phyloP scores from a whole-genome alignment of 2,113 vertebrate genomes.

The Lanius ludovicianus region DNA sequence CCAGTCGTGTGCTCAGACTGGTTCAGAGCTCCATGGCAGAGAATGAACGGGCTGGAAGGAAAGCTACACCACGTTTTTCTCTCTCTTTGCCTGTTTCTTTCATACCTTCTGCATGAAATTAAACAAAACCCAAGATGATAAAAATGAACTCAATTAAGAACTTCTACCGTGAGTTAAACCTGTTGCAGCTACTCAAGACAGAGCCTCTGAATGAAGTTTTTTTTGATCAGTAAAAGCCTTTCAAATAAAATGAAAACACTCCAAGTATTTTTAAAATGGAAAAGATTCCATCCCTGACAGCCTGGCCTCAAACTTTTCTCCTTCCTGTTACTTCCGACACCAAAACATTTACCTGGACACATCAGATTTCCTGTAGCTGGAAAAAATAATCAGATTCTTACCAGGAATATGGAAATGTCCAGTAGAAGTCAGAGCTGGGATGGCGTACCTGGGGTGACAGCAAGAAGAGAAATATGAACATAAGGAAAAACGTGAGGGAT shows the following conservation, averaged over 20 bases:
- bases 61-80: neutral
- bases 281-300: neutral
- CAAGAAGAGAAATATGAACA: neutral
- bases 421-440: neutral
- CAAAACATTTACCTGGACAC: neutral
- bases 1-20: neutral
- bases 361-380: neutral
- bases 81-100: no score
- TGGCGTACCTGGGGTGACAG: neutral
- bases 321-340: neutral
- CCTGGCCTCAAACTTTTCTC: neutral
- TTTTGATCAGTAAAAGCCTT: neutral
- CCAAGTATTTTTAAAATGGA: neutral
- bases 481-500: neutral
- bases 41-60: slow-evolving; percentile 38
- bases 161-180: neutral
- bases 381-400: neutral
- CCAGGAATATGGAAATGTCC: neutral
- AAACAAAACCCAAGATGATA: neutral
- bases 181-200: neutral
- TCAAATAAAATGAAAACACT: neutral
- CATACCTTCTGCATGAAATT: neutral
- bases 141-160: neutral
- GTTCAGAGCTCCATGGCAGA: neutral
- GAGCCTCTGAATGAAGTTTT: neutral